Conservation (phyloP, 1,140 invertebrate genomes). For the Hirudo medicinalis region DNA sequence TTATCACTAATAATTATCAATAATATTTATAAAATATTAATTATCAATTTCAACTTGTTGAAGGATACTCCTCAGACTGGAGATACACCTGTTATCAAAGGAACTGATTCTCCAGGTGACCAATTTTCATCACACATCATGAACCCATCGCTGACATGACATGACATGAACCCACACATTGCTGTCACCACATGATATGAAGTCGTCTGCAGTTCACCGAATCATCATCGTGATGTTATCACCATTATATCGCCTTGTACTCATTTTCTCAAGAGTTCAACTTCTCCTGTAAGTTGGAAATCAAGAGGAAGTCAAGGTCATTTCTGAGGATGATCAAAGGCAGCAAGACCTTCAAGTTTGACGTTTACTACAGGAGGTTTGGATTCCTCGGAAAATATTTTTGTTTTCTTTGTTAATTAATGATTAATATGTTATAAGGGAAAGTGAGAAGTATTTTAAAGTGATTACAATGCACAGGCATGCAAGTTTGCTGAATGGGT, state of each 20-base stretch:
- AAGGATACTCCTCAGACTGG: slow-evolving; percentile 64
- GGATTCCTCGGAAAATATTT: slow-evolving; percentile 1
- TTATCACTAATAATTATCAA: background rate
- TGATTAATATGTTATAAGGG: background rate
- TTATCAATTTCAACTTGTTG: background rate
- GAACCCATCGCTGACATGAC: too few species aligned
- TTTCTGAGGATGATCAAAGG: slow-evolving; percentile 74
- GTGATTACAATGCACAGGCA: too few species aligned
- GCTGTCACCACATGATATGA: too few species aligned
- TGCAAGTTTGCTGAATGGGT: too few species aligned
- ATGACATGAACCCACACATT: too few species aligned
- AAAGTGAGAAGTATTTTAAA: too few species aligned
- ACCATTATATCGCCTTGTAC: background rate
- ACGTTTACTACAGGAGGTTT: slow-evolving; percentile 81
- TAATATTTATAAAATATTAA: slow-evolving; percentile 22
- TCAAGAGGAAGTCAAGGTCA: slow-evolving; percentile 61
- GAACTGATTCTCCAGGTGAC: slow-evolving; percentile 64
- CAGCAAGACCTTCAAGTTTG: slow-evolving; percentile 65
- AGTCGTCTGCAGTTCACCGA: background rate
- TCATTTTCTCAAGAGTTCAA: slow-evolving; percentile 53
- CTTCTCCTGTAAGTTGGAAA: slow-evolving; percentile 59
- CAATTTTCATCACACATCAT: too few species aligned
- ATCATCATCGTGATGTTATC: background rate
- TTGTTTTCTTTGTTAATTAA: background rate
- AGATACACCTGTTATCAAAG: slow-evolving; percentile 58